Evolutionary conservation across 2,888 invertebrate genomes (phyloP).

Genomic region (Nipponacmea schrenckii): DNA sequence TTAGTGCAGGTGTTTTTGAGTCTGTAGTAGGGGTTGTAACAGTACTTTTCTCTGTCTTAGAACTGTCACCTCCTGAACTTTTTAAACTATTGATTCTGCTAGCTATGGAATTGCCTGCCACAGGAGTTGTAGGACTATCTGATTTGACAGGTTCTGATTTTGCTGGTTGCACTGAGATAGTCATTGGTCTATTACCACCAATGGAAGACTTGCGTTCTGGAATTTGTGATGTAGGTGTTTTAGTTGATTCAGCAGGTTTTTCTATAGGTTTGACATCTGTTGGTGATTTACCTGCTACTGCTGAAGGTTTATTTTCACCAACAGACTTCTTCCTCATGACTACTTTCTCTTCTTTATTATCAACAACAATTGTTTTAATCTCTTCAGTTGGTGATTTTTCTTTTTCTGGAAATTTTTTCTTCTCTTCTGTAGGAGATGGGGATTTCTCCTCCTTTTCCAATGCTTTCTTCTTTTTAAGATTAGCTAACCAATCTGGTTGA

Average conservation of each 20-base stretch:
- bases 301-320: conserved; percentile 9
- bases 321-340: not conserved
- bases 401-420: conserved; percentile 22
- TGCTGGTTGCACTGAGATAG: conserved; percentile 22
- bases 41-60: not conserved
- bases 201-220: conserved; percentile 14
- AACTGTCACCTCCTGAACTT: conserved; percentile 8
- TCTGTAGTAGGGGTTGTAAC: conserved; percentile 6
- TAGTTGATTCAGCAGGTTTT: not conserved
- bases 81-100: conserved; percentile 2
- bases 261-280: conserved; percentile 11
- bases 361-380: conserved; percentile 8
- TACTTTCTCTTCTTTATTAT: too few relatives aligned
- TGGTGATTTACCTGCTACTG: conserved; percentile 16
- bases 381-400: conserved; percentile 16
- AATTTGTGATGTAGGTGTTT: conserved; percentile 12
- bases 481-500: conserved; percentile 29
- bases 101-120: conserved; percentile 10
- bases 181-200: conserved; percentile 17
- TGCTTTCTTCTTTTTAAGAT: conserved; percentile 27
- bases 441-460: conserved; percentile 9
- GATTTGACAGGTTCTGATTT: conserved; percentile 13
- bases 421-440: conserved; percentile 11
- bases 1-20: not conserved
- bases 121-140: conserved; percentile 14